Conservation (phyloP, 1,140 invertebrate genomes). For the Marisa cornuarietis region DNA sequence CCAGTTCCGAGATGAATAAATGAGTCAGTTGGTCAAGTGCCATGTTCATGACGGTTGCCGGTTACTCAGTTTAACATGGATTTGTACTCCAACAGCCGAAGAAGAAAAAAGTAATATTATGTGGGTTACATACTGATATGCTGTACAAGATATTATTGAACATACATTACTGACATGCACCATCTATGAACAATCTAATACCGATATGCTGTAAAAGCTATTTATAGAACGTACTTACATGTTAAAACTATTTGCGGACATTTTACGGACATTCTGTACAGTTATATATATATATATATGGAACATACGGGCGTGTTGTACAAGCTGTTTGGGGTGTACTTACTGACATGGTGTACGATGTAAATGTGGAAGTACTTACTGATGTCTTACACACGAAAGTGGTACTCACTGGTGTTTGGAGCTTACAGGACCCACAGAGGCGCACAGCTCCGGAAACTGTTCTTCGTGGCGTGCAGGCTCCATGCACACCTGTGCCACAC, state of each 20-base stretch:
- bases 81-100: too few species aligned
- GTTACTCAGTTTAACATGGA: too few species aligned
- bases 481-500: constrained; percentile 55
- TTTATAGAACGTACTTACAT: background rate
- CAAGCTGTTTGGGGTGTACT: background rate
- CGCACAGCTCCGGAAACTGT: constrained; percentile 47
- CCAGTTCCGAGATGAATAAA: too few species aligned
- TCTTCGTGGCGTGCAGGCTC: constrained; percentile 48
- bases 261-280: background rate
- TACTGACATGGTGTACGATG: background rate
- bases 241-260: background rate
- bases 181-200: background rate
- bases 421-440: constrained; percentile 15
- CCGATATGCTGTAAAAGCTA: background rate
- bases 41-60: too few species aligned
- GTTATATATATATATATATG: background rate
- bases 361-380: background rate
- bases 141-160: too few species aligned
- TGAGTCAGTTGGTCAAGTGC: too few species aligned
- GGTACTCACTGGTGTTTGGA: constrained; percentile 4
- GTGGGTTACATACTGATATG: too few species aligned
- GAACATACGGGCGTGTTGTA: background rate
- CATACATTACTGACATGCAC: background rate
- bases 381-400: background rate
- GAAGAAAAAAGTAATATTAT: too few species aligned